Base-by-base conservation (phyloP, 2,888 invertebrate species). In the Blomia tropicalis region DNA sequence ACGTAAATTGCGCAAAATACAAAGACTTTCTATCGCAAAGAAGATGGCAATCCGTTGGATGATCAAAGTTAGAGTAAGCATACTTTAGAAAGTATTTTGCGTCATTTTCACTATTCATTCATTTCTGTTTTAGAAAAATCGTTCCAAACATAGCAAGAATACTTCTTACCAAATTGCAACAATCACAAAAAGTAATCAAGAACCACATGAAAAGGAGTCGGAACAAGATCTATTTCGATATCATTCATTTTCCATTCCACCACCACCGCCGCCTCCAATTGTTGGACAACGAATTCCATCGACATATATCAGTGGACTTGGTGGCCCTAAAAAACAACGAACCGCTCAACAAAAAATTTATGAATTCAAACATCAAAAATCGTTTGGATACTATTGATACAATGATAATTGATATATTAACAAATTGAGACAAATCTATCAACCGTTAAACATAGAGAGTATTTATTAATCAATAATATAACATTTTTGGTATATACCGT, bases 1-100 rank as follows among this genome's bases (percentile, higher is more conserved):
- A 92, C 93, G 75, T 90, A 92, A 75, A 44, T 41, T 54, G 7
- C 54, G 61, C 22, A 61, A 61, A 32, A 25, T 61, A 22, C 30
- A 25, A n/a, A 4, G 61, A 31, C 19, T 61, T 19, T 51, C 61
- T 1, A 61, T 61, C 25, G 61, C 61, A 25, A 61, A 61, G 30
- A 53, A 56, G 32, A 32, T 61, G 23, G 61, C 54, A 22, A 61
- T 61, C 1, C 36, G 43, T 23, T 61, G 61, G 61, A 14, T 51
- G 3, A 29, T 59, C 11, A 59, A 44, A 44, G 44, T 30, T 23
- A 43, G 41, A 19, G 59, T 59, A 44, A 47, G 47, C 2, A 19
- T 47, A 14, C 19, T 19, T 47, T 47, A 23, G 11, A 14, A 23
- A 47, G 17, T 47, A 19, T 47, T n/a, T n/a, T n/a, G n/a, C 17